A percentile compares a stretch with the other conserved stretches of the same genome.
Conservation (phyloP, 1,140 invertebrate species). For the Myzus persicae region DNA sequence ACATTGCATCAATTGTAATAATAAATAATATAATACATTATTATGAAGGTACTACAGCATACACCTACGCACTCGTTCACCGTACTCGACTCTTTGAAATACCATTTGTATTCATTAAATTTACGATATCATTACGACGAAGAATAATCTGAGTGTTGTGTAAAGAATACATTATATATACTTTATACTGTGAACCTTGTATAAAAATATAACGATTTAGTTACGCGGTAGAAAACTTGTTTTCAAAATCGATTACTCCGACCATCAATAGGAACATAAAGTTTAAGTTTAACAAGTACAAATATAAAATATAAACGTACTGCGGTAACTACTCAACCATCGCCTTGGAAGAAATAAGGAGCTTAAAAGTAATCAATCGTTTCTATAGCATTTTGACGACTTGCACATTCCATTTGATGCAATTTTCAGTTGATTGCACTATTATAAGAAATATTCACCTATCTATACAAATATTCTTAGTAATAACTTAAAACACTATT, state of each 20-base stretch:
- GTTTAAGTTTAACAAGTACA: not conserved
- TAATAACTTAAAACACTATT: no score
- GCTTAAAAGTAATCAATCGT: not conserved
- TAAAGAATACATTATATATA: not conserved
- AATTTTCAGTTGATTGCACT: not conserved
- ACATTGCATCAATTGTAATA: not conserved
- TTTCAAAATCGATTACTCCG: not conserved
- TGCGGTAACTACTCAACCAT: not conserved
- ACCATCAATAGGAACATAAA: not conserved
- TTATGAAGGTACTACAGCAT: not conserved
- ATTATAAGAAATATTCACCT: no score
- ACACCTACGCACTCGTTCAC: not conserved
- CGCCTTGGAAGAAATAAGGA: not conserved
- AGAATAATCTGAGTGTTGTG: not conserved
- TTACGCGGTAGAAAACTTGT: not conserved
- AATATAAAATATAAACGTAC: not conserved
- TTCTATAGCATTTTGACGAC: not conserved
- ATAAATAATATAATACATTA: constrained; percentile 22
- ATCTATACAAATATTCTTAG: no score
- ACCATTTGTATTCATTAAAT: not conserved
- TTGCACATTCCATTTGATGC: not conserved
- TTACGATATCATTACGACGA: not conserved
- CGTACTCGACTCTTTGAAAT: not conserved
- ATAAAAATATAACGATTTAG: not conserved
- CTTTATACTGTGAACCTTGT: not conserved